Conservation (phyloP, 1,140 invertebrate species). For the Druon quercuslanigerum region DNA sequence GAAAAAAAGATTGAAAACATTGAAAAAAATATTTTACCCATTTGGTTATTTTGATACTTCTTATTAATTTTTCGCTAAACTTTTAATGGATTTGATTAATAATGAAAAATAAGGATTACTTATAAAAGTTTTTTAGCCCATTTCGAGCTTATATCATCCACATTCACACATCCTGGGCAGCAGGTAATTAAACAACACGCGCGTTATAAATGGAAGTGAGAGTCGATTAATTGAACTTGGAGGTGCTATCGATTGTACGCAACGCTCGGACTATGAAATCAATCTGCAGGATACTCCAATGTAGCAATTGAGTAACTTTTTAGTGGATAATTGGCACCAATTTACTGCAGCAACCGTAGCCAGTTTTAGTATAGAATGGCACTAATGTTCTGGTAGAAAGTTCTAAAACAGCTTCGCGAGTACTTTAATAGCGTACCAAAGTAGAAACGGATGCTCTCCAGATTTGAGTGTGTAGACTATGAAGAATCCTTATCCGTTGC, state of each 20-base stretch:
- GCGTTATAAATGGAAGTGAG: constrained; percentile 2
- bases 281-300: not conserved
- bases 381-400: not conserved
- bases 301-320: constrained; percentile 2
- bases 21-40: too few species aligned
- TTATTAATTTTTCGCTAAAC: too few species aligned
- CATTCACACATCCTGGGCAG: not conserved
- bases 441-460: not conserved
- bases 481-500: too few species aligned
- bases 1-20: too few species aligned
- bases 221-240: constrained; percentile 20
- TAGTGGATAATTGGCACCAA: constrained; percentile 8
- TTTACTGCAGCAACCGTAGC: not conserved
- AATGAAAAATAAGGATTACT: too few species aligned
- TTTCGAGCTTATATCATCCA: not conserved
- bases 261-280: constrained; percentile 4
- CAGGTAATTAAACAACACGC: not conserved
- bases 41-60: too few species aligned
- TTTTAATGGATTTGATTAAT: too few species aligned
- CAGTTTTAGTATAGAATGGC: not conserved
- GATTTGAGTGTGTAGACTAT: too few species aligned
- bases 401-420: not conserved
- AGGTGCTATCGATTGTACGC: constrained; percentile 5
- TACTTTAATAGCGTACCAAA: not conserved
- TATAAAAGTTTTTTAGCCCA: too few species aligned